Evolutionary conservation across 1,140 invertebrate species (phyloP).

Genomic region (Drosophila ercepeae): DNA sequence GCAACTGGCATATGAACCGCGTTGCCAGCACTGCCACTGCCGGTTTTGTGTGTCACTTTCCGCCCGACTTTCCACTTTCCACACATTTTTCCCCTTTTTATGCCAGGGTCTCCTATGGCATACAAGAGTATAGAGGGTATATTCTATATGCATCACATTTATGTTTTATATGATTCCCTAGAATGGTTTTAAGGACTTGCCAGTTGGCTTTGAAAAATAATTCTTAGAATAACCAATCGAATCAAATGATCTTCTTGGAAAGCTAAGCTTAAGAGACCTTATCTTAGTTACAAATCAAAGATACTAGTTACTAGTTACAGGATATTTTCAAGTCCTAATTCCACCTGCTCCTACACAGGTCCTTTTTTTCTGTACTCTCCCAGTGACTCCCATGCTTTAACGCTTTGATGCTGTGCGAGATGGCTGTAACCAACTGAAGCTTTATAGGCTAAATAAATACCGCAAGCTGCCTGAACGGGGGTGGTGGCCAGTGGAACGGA

Average conservation of each 20-base stretch:
- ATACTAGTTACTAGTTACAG: no score
- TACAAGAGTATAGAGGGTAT: not conserved
- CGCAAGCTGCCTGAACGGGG: conserved; percentile 38
- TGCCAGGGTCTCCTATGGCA: conserved; percentile 3
- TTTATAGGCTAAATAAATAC: conserved; percentile 82
- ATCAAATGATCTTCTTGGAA: no score
- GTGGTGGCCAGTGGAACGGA: not conserved
- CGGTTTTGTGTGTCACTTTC: conserved; percentile 66
- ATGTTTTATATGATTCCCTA: no score
- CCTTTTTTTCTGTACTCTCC: conserved; percentile 31
- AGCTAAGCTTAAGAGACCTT: no score
- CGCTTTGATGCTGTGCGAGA: conserved; percentile 55
- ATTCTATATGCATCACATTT: not conserved
- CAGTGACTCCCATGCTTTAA: conserved; percentile 29
- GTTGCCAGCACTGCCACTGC: conserved; percentile 18
- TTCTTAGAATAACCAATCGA: no score
- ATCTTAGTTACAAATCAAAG: no score
- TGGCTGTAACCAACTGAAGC: conserved; percentile 66
- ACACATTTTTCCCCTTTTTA: conserved; percentile 27
- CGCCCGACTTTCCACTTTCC: conserved; percentile 53
- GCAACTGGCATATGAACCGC: conserved; percentile 48
- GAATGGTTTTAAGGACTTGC: no score
- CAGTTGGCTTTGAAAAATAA: no score
- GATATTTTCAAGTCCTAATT: conserved; percentile 5
- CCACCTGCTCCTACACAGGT: not conserved